Evolutionary conservation across 2,113 vertebrate genomes (phyloP).

Genomic region (Zootoca vivipara): DNA sequence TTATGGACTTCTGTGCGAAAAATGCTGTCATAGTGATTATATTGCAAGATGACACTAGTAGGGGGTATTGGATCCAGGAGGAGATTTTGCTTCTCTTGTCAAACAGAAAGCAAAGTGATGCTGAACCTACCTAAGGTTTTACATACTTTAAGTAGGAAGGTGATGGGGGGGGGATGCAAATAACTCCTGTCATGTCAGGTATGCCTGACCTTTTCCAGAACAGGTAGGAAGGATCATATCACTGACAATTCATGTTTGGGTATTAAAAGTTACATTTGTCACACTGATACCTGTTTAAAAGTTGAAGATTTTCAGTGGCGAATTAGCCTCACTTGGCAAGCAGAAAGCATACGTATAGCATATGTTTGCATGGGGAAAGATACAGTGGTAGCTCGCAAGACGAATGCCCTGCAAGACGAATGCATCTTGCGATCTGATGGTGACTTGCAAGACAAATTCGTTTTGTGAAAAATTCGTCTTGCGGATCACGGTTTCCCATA

Average conservation of each 20-base stretch:
- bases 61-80: slow-evolving; percentile 41
- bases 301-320: neutral
- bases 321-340: slow-evolving; percentile 21
- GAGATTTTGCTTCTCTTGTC: slow-evolving; percentile 45
- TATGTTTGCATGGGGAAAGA: neutral
- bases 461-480: no score
- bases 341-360: neutral
- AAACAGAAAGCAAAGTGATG: slow-evolving; percentile 49
- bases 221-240: neutral
- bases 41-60: slow-evolving; percentile 44
- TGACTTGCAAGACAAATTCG: no score
- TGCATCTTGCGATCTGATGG: no score
- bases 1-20: slow-evolving; percentile 42
- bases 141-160: slow-evolving; percentile 12
- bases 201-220: neutral
- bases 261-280: slow-evolving; percentile 18
- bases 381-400: no score
- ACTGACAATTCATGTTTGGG: slow-evolving; percentile 13
- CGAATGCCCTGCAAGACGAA: no score
- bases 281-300: neutral
- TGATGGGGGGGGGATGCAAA: slow-evolving; percentile 25
- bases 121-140: slow-evolving; percentile 19
- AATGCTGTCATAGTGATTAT: slow-evolving; percentile 43
- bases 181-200: slow-evolving; percentile 27
- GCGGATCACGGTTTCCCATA: no score